phyloP scores from a whole-genome alignment of 1,140 invertebrate species.

The Caenorhabditis inopinata region DNA sequence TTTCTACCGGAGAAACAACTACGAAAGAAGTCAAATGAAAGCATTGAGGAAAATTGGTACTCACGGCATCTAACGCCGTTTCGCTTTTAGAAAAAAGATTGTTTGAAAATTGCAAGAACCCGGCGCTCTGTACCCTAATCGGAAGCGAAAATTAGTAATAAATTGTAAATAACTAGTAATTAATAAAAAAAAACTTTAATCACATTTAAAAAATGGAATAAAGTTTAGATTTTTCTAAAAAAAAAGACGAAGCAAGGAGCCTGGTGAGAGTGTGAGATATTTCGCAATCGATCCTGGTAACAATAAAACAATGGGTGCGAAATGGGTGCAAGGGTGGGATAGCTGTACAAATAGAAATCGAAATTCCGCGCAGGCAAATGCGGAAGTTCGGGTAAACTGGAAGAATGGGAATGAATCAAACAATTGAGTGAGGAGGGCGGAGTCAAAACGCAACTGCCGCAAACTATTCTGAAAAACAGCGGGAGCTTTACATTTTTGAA shows the following conservation, averaged over 20 bases:
- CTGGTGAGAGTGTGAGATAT: not conserved
- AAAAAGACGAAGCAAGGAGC: not conserved
- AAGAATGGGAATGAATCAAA: not conserved
- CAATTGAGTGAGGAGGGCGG: not conserved
- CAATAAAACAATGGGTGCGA: not conserved
- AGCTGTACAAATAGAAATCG: not conserved
- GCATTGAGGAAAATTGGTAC: no score
- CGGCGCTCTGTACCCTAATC: no score
- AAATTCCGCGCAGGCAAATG: not conserved
- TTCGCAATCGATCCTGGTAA: not conserved
- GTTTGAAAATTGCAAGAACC: no score
- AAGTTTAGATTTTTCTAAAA: no score
- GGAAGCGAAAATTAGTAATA: no score
- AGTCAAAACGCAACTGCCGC: not conserved
- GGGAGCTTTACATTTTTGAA: not conserved
- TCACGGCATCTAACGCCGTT: no score
- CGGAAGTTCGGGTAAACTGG: not conserved
- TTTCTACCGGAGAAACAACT: no score
- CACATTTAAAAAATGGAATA: no score
- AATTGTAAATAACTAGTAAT: no score
- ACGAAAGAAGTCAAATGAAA: no score
- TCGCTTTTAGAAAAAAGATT: no score
- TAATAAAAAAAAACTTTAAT: no score
- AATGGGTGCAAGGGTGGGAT: not conserved
- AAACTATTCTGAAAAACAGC: not conserved